Evolutionary conservation across 1,140 invertebrate species (phyloP), one percentile per base, ranked within the genome.

Genomic region (Lepidurus couesii): DNA sequence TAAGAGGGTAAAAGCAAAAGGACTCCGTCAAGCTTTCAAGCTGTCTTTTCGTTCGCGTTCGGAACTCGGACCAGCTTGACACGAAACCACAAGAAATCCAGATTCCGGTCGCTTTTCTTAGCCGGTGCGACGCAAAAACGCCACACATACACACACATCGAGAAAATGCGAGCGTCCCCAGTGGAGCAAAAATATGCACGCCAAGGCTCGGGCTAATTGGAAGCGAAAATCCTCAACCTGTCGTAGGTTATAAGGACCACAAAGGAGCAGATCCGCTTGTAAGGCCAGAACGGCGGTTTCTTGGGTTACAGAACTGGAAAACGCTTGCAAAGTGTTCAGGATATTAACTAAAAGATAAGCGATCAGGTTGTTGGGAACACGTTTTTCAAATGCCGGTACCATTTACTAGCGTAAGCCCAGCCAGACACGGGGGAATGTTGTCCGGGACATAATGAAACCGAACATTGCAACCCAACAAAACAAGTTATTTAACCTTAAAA

Each of bases 1-100:
- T 65, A 65, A 65, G 53, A 65, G 8, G 53, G 53, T 21, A 21
- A 34, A 21, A 65, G 53, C 53, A 65, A 65, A 65, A 21, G 53
- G 13, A 7, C 21, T 65, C 53, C 53, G 53, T 65, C 53, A 65
- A 65, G 53, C 8, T 65, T 16, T 65, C 53, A 65, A 21, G 16
- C 13, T 47, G 53, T 13, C 53, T 65, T 65, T 65, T 13, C 9
- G 16, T 65, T 65, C 21, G 53, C 1, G 16, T 65, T 65, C 21
- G n/a, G n/a, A 65, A 65, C 53, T 65, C 53, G 53, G 53, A 65
- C 53, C 13, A n/a, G 53, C 53, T 21, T 65, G 53, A 65, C 53
- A 65, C 21, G 53, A 21, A n/a, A 9, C 9, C 53, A 16, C 53
- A 65, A 65, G 53, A 65, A 65, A 9, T 65, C 53, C 53, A 16